phyloP scores from a whole-genome alignment of 30 jellyfish, hydroid and myxozoan species.

The Sanderia malayensis region DNA sequence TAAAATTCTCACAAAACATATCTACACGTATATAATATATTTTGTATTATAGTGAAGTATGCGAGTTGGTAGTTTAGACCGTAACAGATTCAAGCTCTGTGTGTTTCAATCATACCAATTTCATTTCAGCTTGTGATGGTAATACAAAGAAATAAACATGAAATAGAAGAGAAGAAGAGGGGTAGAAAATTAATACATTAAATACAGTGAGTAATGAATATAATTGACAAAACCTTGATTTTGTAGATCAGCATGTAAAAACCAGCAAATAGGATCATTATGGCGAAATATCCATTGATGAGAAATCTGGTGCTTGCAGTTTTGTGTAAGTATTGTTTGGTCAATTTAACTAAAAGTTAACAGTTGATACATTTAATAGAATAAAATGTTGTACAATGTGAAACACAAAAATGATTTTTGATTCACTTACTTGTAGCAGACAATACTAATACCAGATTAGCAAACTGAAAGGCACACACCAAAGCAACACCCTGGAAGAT shows the following conservation, averaged over 20 bases:
- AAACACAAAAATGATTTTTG: too few species aligned
- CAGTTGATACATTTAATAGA: too few species aligned
- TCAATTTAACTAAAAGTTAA: constrained; percentile 64
- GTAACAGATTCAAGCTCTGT: too few species aligned
- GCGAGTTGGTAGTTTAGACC: too few species aligned
- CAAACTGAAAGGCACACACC: constrained; percentile 57
- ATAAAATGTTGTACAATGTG: not conserved
- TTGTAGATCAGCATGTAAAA: constrained; percentile 64
- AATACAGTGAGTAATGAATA: too few species aligned
- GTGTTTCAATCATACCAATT: too few species aligned
- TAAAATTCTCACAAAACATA: not conserved
- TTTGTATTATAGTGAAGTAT: too few species aligned
- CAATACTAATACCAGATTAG: constrained; percentile 51
- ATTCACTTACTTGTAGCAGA: constrained; percentile 74
- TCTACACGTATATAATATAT: too few species aligned
- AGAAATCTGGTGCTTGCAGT: constrained; percentile 74
- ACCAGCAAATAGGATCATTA: constrained; percentile 84
- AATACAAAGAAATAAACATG: too few species aligned
- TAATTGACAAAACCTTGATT: constrained; percentile 21
- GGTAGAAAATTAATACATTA: too few species aligned
- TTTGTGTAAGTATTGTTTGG: constrained; percentile 82
- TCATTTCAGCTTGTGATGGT: too few species aligned
- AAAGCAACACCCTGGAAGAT: constrained; percentile 51
- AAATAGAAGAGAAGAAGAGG: too few species aligned
- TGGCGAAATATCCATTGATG: constrained; percentile 70